phyloP scores from a whole-genome alignment of 2,797 vertebrate genomes.

The Ptychadena robeensis region DNA sequence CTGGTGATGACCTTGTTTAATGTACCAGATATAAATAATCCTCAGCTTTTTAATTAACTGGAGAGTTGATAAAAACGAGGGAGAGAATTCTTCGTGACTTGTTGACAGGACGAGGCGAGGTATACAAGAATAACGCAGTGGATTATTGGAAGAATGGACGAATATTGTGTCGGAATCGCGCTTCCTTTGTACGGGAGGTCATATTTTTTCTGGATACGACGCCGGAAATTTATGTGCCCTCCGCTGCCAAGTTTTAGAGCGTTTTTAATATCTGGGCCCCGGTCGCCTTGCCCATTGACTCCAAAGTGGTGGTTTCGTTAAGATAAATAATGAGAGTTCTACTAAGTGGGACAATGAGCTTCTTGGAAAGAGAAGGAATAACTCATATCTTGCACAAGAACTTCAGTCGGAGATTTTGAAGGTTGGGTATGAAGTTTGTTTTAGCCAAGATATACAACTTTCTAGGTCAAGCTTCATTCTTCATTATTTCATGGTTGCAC shows the following conservation, averaged over 20 bases:
- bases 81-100: slow-evolving; percentile 14
- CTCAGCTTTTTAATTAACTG: slow-evolving; percentile 52
- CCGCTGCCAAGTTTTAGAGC: background rate
- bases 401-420: background rate
- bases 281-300: too few species aligned
- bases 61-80: slow-evolving; percentile 43
- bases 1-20: slow-evolving; percentile 47
- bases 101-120: slow-evolving; percentile 18
- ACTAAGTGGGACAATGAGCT: background rate
- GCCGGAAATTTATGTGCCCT: background rate
- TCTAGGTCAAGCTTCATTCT: background rate
- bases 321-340: background rate
- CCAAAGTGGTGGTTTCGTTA: background rate
- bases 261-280: background rate
- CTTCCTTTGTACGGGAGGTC: background rate
- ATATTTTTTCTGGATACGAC: background rate
- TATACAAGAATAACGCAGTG: slow-evolving; percentile 25
- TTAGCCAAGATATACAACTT: background rate
- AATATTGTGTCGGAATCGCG: background rate
- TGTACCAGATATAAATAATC: slow-evolving; percentile 48
- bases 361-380: background rate
- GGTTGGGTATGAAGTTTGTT: background rate
- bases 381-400: background rate
- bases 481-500: too few species aligned
- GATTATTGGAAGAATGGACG: background rate